phyloP scores from a whole-genome alignment of 2,888 invertebrate genomes.

The Eutolmus rufibarbis region DNA sequence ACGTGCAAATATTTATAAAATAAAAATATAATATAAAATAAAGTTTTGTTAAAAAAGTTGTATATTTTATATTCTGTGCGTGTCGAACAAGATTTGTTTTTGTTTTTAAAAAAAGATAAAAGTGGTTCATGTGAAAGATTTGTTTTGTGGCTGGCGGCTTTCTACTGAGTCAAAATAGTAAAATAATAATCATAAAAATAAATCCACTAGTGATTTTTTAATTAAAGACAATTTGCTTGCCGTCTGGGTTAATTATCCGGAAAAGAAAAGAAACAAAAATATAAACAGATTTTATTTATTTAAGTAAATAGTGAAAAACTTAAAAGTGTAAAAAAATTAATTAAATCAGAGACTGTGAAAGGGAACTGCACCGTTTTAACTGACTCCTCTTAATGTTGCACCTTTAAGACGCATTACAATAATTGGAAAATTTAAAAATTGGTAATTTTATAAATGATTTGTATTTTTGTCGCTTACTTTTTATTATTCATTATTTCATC shows the following conservation, averaged over 20 bases:
- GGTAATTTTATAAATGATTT: not conserved
- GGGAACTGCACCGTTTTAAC: not conserved
- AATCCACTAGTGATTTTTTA: not conserved
- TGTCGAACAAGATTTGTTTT: not conserved
- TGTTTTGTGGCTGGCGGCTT: not conserved
- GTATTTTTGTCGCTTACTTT: too few relatives aligned
- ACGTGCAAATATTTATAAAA: too few relatives aligned
- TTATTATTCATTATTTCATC: too few relatives aligned
- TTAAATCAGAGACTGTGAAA: not conserved
- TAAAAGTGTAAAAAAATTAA: not conserved
- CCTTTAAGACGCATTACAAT: not conserved
- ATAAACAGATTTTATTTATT: too few relatives aligned
- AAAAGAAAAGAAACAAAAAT: not conserved
- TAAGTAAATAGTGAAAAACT: too few relatives aligned
- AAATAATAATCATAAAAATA: not conserved
- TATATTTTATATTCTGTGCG: too few relatives aligned
- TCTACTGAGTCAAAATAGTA: not conserved
- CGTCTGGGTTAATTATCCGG: too few relatives aligned
- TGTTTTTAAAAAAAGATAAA: not conserved
- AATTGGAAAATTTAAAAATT: slow-evolving; percentile 22
- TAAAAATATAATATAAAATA: not conserved
- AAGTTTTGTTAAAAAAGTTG: not conserved
- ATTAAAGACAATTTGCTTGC: not conserved
- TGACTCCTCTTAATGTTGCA: not conserved
- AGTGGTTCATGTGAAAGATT: not conserved